Percentiles rank a stretch among this genome's conserved stretches.
phyloP scores from a whole-genome alignment of 1,140 invertebrate species.

The Heliconius nattereri region DNA sequence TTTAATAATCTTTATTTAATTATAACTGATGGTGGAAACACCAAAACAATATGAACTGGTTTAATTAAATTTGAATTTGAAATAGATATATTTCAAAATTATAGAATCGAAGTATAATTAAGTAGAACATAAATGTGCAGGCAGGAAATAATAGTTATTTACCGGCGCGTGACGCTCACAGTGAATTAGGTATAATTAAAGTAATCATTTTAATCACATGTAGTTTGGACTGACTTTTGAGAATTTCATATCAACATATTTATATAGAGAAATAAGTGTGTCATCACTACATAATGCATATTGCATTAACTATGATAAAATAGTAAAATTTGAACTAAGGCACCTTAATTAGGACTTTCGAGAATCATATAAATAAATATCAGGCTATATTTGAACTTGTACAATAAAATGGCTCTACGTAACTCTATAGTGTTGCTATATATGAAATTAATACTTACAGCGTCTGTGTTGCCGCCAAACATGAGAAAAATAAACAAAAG shows the following conservation, averaged over 20 bases:
- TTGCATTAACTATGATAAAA: neutral
- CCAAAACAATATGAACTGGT: neutral
- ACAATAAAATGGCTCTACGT: neutral
- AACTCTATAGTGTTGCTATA: neutral
- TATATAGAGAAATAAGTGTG: neutral
- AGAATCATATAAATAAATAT: too few relatives aligned
- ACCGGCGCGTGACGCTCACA: slow-evolving; percentile 33
- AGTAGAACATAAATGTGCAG: slow-evolving; percentile 14
- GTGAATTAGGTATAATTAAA: slow-evolving; percentile 31
- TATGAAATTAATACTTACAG: slow-evolving; percentile 40
- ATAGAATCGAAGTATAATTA: neutral
- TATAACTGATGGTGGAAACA: neutral
- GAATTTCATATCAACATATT: slow-evolving; percentile 6
- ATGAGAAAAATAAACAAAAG: slow-evolving; percentile 39
- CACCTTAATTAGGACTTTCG: too few relatives aligned
- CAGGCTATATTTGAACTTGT: too few relatives aligned
- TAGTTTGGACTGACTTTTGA: slow-evolving; percentile 17
- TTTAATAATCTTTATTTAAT: too few relatives aligned
- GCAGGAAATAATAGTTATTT: slow-evolving; percentile 34
- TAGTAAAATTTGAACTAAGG: too few relatives aligned
- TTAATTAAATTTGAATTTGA: too few relatives aligned
- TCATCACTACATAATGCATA: neutral
- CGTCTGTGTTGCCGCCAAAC: slow-evolving; percentile 30
- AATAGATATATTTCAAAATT: neutral
- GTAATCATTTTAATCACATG: slow-evolving; percentile 35